phyloP scores from a whole-genome alignment of 1,140 invertebrate genomes.

The Littorina saxatilis region DNA sequence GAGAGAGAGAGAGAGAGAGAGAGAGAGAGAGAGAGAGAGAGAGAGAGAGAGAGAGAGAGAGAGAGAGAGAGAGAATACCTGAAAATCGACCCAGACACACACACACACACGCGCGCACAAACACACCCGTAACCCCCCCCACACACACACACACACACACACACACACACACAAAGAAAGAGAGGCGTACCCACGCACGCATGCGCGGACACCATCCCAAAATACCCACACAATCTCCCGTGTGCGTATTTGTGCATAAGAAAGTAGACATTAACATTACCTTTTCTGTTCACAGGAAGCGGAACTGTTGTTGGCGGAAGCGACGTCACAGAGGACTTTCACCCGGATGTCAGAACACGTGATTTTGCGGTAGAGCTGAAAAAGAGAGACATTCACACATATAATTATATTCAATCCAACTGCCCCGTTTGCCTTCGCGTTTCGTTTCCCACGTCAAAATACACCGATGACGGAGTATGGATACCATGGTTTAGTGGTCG shows the following conservation, averaged over 20 bases:
- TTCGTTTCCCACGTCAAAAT: too few relatives aligned
- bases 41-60: not conserved
- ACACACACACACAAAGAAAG: not conserved
- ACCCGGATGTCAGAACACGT: conserved; percentile 53
- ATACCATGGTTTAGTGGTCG: too few relatives aligned
- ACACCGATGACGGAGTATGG: too few relatives aligned
- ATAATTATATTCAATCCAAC: too few relatives aligned
- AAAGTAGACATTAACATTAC: too few relatives aligned
- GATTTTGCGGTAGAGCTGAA: conserved; percentile 50
- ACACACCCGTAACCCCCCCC: not conserved
- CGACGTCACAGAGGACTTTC: conserved; percentile 40
- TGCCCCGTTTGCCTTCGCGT: too few relatives aligned
- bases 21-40: conserved; percentile 26
- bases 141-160: not conserved
- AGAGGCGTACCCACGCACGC: not conserved
- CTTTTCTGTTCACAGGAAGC: not conserved
- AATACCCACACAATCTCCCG: not conserved
- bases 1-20: conserved; percentile 16
- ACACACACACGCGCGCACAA: not conserved
- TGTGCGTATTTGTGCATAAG: too few relatives aligned
- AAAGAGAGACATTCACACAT: too few relatives aligned
- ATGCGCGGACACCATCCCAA: not conserved
- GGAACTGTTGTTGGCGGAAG: not conserved
- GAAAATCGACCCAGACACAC: not conserved
- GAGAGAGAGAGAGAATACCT: too few relatives aligned